Evolutionary conservation across 1,140 invertebrate genomes (phyloP), one percentile per base, ranked within the genome.

Genomic region (Neodiprion virginianus): DNA sequence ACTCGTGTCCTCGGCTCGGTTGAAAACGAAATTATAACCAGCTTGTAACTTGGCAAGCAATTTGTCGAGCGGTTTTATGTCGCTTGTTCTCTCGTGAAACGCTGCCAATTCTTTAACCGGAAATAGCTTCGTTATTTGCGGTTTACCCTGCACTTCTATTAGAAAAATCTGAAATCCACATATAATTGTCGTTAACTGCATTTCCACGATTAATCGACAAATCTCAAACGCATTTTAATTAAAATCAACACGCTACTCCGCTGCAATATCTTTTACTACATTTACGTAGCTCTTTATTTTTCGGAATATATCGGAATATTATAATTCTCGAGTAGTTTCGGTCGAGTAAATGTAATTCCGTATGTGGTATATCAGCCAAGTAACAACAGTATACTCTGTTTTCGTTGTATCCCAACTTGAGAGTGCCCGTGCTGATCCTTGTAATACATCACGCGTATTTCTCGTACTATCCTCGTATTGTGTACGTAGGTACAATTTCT

Each of bases 1-100:
- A 40, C 78, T 83, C 0, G 78, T 76, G 66, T 84, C 81, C 28
- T 84, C 80, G 0, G 79, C 68, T 69, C 82, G 82, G 68, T 77
- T 83, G 67, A 87, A 84, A 17, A 87, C 81, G 61, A 84, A 83
- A 28, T 86, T 75, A 67, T 86, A 87, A 3, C 83, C 84, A 48
- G 83, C 76, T 67, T 81, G 80, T 71, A 87, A 78, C 80, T 86
- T 86, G 1, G 78, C 83, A 11, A 83, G 68, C 8, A 87, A 80
- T 69, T 79, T 86, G 74, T 86, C 82, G 61, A 86, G 11, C 0
- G 83, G 81, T 48, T 79, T 82, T 23, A 79, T 73, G 28, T 82
- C 77, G 50, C 28, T 75, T 0, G 75, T 73, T 50, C 76, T 74
- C 67, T 81, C 75, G 28, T 79, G 76, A 75, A 80, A 76, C 0